Evolutionary conservation across 2,888 invertebrate species (phyloP), one percentile per base, ranked within the genome.

Genomic region (Teleogryllus oceanicus): DNA sequence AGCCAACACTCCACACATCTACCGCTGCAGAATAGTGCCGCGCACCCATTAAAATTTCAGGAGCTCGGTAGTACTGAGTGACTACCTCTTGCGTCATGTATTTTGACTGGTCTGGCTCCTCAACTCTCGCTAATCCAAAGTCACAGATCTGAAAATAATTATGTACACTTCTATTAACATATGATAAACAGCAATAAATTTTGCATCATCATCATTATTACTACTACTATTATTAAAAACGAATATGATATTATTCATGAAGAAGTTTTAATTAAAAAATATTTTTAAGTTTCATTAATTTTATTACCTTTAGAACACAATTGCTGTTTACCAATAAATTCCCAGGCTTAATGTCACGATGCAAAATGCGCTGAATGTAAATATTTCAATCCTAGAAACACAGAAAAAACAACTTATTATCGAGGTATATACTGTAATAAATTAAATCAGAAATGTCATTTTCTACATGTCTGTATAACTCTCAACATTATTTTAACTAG

Each of bases 81-180:
- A 99, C 99, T 83, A 99, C 99, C 89, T 99, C 99, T 88, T 99
- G 99, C 62, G 99, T 99, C 99, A 99, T 99, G 88, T 96, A 94
- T 88, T 95, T 94, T 85, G 92, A 92, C 85, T 94, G 93, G 87
- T 97, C 96, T 1, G 96, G 96, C 87, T 99, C 99, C 89, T 98
- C 98, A 82, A 99, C 97, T 84, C 99, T 91, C 75, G 99, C 99
- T 87, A 99, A 90, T 49, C 99, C 99, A 88, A 99, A 99, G 91
- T 99, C 99, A 90, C 99, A 99, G 89, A 99, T 99, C 94, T 94
- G 85, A 37, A 83, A 82, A 37, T 8, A 37, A 37, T 37, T 8
- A 37, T 37, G 37, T 37, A 37, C 37, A 8, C 5, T 37, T 5
- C 37, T 37, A 37, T 37, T 37, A 37, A 37, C 5, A 37, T 8